phyloP scores from a whole-genome alignment of 2,888 invertebrate species.

The Adela reaumurella region DNA sequence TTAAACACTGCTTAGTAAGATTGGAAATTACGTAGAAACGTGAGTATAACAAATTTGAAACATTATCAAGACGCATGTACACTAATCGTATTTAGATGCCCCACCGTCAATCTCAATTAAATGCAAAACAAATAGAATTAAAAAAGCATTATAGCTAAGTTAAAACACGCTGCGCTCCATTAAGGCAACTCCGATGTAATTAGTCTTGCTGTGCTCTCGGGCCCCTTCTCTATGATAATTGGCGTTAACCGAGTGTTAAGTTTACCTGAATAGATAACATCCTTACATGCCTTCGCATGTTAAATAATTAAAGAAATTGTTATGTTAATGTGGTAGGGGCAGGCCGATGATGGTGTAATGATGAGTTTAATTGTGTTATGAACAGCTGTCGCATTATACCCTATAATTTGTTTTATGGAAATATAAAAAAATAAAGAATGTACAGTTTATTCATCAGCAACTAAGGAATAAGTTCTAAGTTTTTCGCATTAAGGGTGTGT shows the following conservation, averaged over 20 bases:
- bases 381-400: neutral
- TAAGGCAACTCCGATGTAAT: neutral
- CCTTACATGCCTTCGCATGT: neutral
- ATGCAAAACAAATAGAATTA: constrained; percentile 48
- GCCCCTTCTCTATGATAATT: neutral
- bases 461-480: too few relatives aligned
- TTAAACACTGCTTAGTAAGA: too few relatives aligned
- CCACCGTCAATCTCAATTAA: constrained; percentile 37
- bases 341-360: neutral
- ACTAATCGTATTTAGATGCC: neutral
- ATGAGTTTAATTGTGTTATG: neutral
- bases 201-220: neutral
- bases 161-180: neutral
- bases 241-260: neutral
- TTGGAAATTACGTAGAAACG: too few relatives aligned
- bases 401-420: neutral
- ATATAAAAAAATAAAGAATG: too few relatives aligned
- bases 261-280: neutral
- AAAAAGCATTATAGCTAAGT: constrained; percentile 46
- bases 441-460: too few relatives aligned
- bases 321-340: neutral
- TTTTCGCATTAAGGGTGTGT: too few relatives aligned
- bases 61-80: too few relatives aligned
- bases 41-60: too few relatives aligned
- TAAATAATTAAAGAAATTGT: neutral